Evolutionary conservation across 1,140 invertebrate genomes (phyloP), one percentile per base, ranked within the genome.

Genomic region (Hyles euphorbiae): DNA sequence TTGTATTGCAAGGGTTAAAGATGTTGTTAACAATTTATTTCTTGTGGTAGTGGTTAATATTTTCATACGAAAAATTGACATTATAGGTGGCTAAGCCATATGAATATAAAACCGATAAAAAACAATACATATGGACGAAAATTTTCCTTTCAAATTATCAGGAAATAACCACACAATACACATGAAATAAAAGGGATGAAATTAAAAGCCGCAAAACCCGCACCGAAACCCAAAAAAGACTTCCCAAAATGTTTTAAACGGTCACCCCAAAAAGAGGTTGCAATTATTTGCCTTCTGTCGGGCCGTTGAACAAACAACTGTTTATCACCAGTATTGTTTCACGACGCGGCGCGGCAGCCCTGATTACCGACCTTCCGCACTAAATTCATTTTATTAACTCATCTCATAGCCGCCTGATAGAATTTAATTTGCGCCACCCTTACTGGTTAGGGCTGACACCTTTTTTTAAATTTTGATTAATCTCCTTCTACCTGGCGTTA

Each of bases 331-430:
- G 60, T 72, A 82, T 81, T 82, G 82, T 76, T 70, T 69, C 66
- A 74, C 68, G 71, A 76, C 50, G 56, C 58, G 58, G 44, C 58
- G 67, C 57, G 62, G 60, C 59, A 54, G 57, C 70, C 63, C 74
- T 82, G 77, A 81, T 75, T 77, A 75, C 63, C 60, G 70, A 71
- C 77, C 74, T 72, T 71, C 74, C 63, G 71, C 67, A 69, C 68
- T 76, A 74, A 82, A 82, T 81, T 83, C 74, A 76, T 87, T 87
- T 82, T 83, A 88, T 84, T 83, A 86, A 88, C 78, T 82, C 80
- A 72, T 83, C 81, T 84, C 83, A 87, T 87, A 70, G 77, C 72
- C 67, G 70, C 56, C 80, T 83, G 76, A 84, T 84, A 84, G 74
- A 87, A 86, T 87, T 86, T 78, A 87, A 81, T 79, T 83, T 76